Evolutionary conservation across 2,888 invertebrate genomes (phyloP).

Genomic region (Portevinia maculata): DNA sequence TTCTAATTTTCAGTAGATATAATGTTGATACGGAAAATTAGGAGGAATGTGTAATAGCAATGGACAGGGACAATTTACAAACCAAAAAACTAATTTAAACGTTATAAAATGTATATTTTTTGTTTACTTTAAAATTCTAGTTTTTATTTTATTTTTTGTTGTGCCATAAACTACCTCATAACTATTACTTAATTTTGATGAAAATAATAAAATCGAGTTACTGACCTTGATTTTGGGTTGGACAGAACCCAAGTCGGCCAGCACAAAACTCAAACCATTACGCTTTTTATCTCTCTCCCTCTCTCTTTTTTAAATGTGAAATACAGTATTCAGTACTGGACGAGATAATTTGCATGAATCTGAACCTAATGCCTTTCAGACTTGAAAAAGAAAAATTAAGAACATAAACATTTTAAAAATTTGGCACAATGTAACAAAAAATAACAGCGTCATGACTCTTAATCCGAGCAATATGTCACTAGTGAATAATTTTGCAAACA

Average conservation of each 20-base stretch:
- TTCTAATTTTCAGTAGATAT: slow-evolving; percentile 41
- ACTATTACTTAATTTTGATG: slow-evolving; percentile 27
- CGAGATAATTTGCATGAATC: no score
- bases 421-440: no score
- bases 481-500: no score
- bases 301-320: neutral
- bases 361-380: no score
- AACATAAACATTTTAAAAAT: no score
- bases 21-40: slow-evolving; percentile 35
- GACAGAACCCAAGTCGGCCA: slow-evolving; percentile 5
- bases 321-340: no score
- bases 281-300: neutral
- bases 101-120: slow-evolving; percentile 57
- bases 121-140: neutral
- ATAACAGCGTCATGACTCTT: no score
- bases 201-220: neutral
- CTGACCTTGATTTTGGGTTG: slow-evolving; percentile 5
- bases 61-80: slow-evolving; percentile 66
- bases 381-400: no score
- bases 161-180: slow-evolving; percentile 57
- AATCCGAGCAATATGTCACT: no score
- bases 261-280: neutral
- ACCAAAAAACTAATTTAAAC: slow-evolving; percentile 23
- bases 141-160: slow-evolving; percentile 5
- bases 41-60: slow-evolving; percentile 73